Evolutionary conservation across 2,888 invertebrate genomes (phyloP), one percentile per base, ranked within the genome.

Genomic region (Herminia tarsipennalis): DNA sequence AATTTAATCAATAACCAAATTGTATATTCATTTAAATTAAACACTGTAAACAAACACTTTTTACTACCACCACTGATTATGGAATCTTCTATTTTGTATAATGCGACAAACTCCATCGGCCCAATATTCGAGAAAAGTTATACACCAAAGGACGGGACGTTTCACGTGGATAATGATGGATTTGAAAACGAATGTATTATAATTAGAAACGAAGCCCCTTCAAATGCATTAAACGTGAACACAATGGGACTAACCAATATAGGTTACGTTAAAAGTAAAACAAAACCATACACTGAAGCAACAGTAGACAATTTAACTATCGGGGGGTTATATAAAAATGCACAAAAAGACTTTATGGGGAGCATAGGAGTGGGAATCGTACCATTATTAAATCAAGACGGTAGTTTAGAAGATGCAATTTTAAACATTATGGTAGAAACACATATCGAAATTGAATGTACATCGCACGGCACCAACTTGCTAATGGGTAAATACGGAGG

Each of bases 351-450:
- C 2, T 35, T 42, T 10, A 35, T 42, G 42, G 29, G 29, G 0
- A 30, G 35, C 12, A 5, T 42, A 24, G 42, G 35, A 1, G 35
- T 45, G 3, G 54, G 55, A 21, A 52, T 56, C 3, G 24, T 56
- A 27, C 56, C 52, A 5, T 27, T 52, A 17, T 32, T 56, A 20
- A 46, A 36, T n/a, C 42, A 43, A n/a, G 54, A 55, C 13, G 43
- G 44, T 9, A 34, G 32, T 5, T 37, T 42, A n/a, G 54, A 55
- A 44, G 40, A 42, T 5, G 40, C 45, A n/a, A 47, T 56, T 25
- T 17, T 52, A 20, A 56, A 53, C 12, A 53, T 53, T 5, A 48
- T 48, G 48, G 41, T 52, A 20, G 40, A 49, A 40, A 40, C 46
- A 3, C 24, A 35, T 1, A 56, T 56, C 16, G 38, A 40, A 43